Base-by-base conservation (phyloP, 2,888 invertebrate genomes). In the Steinernema scapterisci region DNA sequence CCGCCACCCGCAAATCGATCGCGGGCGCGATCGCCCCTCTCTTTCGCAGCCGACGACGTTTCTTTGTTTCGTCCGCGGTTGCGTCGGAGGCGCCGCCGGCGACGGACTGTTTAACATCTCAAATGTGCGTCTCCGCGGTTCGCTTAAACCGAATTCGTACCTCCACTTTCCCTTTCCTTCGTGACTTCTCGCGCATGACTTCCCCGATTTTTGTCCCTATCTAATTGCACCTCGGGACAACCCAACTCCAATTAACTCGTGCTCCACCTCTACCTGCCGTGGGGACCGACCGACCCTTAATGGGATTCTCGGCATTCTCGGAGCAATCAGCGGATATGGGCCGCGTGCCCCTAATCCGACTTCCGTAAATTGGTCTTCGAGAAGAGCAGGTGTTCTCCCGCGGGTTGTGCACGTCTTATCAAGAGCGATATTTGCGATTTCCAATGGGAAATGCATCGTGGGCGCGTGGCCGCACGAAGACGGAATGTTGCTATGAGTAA, bases 401-500 rank as follows among this genome's bases (percentile, higher is more conserved):
- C 38, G 38, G 48, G 31, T 25, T 63, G 27, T 27, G 63, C 27
- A 27, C 31, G 54, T 25, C 63, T 63, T 63, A 63, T 27, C 63
- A 63, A 16, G 13, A 5, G 48, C 48, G 5, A 16, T 16, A 48
- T n/a, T 63, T 27, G 2, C 63, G 6, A 31, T 38, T 38, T 27
- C 25, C 63, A 31, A 7, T 7, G 3, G n/a, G 3, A 16, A 31
- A 11, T 6, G 31, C 21, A 19, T 11, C 5, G 25, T 13, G 63
- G 16, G 63, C 27, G 31, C 31, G 27, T 25, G 63, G 19, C 16
- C 63, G 63, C 54, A 19, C 48, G 48, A 9, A 23, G 63, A 31
- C 27, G 63, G 54, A 63, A 63, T 63, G 63, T 63, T 63, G 63
- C 63, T 31, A 63, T 63, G 63, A 63, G 63, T 63, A 63, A 63